Percentiles rank a stretch among this genome's conserved stretches.
Evolutionary conservation across 2,797 vertebrate species (phyloP).

Genomic region (Scleropages formosus): DNA sequence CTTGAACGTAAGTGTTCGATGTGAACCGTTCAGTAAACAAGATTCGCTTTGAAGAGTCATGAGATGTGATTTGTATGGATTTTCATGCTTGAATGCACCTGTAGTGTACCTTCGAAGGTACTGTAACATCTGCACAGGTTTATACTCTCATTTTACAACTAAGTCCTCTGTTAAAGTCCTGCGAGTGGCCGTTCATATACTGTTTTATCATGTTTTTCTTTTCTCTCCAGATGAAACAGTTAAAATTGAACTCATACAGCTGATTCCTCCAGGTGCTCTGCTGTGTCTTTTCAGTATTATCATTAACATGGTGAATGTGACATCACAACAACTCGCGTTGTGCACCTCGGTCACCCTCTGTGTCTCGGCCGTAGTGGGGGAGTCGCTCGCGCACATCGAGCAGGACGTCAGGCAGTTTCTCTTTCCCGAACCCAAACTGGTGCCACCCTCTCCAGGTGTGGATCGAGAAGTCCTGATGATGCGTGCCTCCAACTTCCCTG

Average conservation of each 20-base stretch:
- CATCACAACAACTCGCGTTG: no score
- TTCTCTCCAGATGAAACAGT: slow-evolving; percentile 61
- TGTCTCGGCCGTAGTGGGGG: slow-evolving; percentile 49
- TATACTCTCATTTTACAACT: no score
- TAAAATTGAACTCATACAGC: slow-evolving; percentile 72
- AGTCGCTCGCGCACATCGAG: slow-evolving; percentile 69
- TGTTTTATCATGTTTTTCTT: slow-evolving; percentile 3
- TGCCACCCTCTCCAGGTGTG: slow-evolving; percentile 62
- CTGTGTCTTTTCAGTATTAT: no score
- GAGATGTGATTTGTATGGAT: background rate
- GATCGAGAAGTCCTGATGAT: slow-evolving; percentile 75
- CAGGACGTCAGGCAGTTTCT: slow-evolving; percentile 71
- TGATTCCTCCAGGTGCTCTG: slow-evolving; percentile 66
- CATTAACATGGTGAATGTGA: no score
- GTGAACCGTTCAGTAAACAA: background rate
- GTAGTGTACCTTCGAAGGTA: background rate
- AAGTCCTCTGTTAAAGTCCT: background rate
- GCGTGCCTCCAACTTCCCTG: slow-evolving; percentile 62
- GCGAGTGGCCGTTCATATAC: no score
- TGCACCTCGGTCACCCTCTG: background rate
- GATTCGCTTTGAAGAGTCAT: background rate
- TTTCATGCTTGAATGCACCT: background rate
- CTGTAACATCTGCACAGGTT: no score
- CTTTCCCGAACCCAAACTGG: slow-evolving; percentile 75
- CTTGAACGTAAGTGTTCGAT: slow-evolving; percentile 68